Conservation (phyloP, 2,113 vertebrate species). For the Megaceryle torquata region DNA sequence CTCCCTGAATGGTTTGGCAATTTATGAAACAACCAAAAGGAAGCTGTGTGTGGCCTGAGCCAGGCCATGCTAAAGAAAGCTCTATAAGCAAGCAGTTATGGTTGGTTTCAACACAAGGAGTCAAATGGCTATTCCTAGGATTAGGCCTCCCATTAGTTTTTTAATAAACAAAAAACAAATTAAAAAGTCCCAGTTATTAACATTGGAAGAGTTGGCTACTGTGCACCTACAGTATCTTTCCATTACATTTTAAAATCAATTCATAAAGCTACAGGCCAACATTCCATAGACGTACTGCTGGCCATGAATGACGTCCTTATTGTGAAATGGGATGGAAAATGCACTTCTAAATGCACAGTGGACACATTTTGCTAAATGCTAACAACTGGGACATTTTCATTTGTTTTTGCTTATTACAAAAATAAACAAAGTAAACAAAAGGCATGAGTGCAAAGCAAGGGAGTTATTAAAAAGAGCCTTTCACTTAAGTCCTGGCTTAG, state of each 20-base stretch:
- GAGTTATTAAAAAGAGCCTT: conserved; percentile 60
- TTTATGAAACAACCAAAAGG: conserved; percentile 25
- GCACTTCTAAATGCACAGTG: conserved; percentile 36
- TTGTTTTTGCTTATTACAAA: conserved; percentile 68
- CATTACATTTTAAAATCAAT: conserved; percentile 56
- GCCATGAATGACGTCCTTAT: conserved; percentile 52
- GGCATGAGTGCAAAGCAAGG: conserved; percentile 49
- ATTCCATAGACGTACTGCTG: conserved; percentile 28
- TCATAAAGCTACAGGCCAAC: conserved; percentile 62
- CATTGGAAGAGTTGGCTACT: conserved; percentile 63
- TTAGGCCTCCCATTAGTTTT: background rate
- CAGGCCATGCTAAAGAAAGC: background rate
- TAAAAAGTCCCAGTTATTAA: conserved; percentile 24
- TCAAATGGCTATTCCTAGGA: conserved; percentile 42
- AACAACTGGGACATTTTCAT: conserved; percentile 46
- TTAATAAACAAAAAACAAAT: conserved; percentile 57
- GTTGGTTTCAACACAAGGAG: conserved; percentile 5
- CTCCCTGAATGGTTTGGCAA: background rate
- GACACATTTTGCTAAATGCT: conserved; percentile 49
- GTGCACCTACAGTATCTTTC: conserved; percentile 54
- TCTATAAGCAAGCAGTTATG: background rate
- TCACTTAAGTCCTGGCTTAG: conserved; percentile 50
- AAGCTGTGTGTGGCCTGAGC: conserved; percentile 41
- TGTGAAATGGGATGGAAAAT: conserved; percentile 58
- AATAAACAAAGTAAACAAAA: conserved; percentile 65